Evolutionary conservation across 1,140 invertebrate species (phyloP).

Genomic region (Cataglyphis hispanica): DNA sequence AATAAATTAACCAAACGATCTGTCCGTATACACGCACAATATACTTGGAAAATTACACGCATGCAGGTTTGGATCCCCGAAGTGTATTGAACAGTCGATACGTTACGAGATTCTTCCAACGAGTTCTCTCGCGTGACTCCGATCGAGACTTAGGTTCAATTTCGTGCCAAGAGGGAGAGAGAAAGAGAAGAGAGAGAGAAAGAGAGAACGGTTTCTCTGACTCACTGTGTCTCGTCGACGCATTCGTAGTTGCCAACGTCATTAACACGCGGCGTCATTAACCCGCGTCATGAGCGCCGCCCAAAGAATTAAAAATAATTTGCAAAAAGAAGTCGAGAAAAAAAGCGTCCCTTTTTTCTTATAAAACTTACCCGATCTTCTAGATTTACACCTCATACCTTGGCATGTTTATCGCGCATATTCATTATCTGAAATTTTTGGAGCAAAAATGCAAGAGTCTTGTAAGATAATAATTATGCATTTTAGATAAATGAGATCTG

Average conservation of each 20-base stretch:
- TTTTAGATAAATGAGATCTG: too few species aligned
- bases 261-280: slow-evolving; percentile 31
- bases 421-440: background rate
- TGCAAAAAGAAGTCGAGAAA: background rate
- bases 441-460: background rate
- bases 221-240: slow-evolving; percentile 35
- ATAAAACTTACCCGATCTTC: too few species aligned
- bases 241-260: slow-evolving; percentile 40
- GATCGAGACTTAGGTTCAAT: slow-evolving; percentile 28
- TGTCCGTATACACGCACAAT: background rate
- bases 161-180: background rate
- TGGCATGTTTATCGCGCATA: background rate
- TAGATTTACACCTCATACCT: too few species aligned
- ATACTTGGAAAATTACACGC: background rate
- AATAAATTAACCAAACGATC: too few species aligned
- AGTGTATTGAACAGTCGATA: background rate
- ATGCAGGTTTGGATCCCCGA: background rate
- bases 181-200: background rate
- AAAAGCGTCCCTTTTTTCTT: too few species aligned
- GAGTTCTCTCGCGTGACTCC: slow-evolving; percentile 36
- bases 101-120: background rate
- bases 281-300: background rate
- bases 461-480: background rate
- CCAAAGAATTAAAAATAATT: slow-evolving; percentile 32
- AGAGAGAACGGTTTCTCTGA: slow-evolving; percentile 39